Conservation (phyloP, 1,140 invertebrate genomes). For the Wiebesia pumilae region DNA sequence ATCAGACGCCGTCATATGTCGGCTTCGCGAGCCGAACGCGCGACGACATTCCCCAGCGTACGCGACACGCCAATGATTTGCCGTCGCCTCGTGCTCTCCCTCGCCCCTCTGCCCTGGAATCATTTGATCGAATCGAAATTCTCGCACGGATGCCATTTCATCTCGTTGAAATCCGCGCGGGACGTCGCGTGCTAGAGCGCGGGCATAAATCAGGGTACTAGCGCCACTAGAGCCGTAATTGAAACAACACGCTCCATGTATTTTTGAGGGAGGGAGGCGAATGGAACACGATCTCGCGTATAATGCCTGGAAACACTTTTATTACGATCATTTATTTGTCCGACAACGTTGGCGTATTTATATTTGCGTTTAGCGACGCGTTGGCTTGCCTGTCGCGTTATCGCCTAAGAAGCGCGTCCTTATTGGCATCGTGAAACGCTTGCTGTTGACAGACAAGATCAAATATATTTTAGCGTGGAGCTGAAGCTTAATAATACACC, state of each 20-base stretch:
- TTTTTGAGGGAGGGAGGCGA: not conserved
- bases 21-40: constrained; percentile 5
- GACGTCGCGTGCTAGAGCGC: not conserved
- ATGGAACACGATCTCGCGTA: not conserved
- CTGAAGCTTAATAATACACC: not conserved
- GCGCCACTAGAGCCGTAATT: not conserved
- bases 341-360: not conserved
- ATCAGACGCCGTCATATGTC: constrained; percentile 58
- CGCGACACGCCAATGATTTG: constrained; percentile 59
- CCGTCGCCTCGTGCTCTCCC: constrained; percentile 24
- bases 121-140: constrained; percentile 57
- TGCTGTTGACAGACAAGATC: not conserved
- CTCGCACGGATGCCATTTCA: constrained; percentile 50
- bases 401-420: not conserved
- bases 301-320: not conserved
- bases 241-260: constrained; percentile 20
- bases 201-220: constrained; percentile 4
- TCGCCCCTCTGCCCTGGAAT: constrained; percentile 34
- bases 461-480: not conserved
- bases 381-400: not conserved
- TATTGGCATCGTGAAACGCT: not conserved
- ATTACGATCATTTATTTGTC: not conserved
- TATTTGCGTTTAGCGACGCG: not conserved
- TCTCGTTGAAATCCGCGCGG: constrained; percentile 20
- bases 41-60: constrained; percentile 56